These are phyloP conservation scores for Sturmia bella DNA, from an alignment of 2,888 invertebrate genomes.

Conservation along the genomic window DNA sequence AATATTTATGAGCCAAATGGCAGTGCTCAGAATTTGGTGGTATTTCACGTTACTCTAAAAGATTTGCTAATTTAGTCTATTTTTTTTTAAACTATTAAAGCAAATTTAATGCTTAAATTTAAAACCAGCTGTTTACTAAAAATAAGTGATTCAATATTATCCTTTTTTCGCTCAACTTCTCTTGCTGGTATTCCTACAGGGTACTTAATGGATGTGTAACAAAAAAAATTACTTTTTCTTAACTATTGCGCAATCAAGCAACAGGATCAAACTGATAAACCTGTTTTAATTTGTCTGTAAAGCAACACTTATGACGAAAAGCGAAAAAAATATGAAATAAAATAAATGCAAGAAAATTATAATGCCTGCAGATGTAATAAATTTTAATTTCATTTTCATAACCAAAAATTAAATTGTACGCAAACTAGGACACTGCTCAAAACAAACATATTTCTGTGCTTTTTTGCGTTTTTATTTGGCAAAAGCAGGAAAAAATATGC, in stretches of 20 bases:
- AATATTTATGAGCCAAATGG: too few relatives aligned
- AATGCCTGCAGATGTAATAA: slow-evolving; percentile 62
- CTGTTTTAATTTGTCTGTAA: slow-evolving; percentile 35
- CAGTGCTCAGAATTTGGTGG: too few relatives aligned
- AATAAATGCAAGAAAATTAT: slow-evolving; percentile 32
- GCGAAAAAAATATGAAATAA: not conserved
- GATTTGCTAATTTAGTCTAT: too few relatives aligned
- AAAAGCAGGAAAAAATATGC: slow-evolving; percentile 1
- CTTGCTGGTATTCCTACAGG: not conserved
- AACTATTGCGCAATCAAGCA: slow-evolving; percentile 50
- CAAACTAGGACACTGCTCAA: slow-evolving; percentile 55
- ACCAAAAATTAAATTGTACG: slow-evolving; percentile 57
- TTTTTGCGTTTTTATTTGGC: not conserved
- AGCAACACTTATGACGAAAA: slow-evolving; percentile 8
- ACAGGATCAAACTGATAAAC: slow-evolving; percentile 33
- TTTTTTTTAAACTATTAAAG: too few relatives aligned
- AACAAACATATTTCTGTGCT: slow-evolving; percentile 24
- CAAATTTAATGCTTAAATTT: too few relatives aligned
- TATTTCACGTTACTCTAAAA: too few relatives aligned
- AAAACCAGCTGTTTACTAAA: too few relatives aligned
- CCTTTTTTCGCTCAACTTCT: not conserved
- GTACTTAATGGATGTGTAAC: not conserved
- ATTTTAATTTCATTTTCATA: slow-evolving; percentile 59
- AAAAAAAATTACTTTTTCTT: not conserved
- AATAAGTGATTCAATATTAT: too few relatives aligned